Conservation (phyloP, 2,113 vertebrate species). For the Sylvietta virens region DNA sequence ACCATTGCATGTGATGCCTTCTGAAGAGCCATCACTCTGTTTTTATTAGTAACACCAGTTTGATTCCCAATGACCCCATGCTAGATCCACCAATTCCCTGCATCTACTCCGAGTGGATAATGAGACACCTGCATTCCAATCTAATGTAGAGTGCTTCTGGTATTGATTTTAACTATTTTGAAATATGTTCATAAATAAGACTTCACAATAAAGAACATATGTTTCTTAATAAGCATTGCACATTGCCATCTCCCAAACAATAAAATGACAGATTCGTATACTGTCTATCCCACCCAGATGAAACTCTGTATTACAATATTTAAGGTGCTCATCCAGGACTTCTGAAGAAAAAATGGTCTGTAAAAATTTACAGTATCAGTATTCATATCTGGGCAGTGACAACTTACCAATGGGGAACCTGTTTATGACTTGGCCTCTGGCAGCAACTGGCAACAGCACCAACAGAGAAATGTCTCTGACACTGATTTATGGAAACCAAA, state of each 20-base stretch:
- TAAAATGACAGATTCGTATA: neutral
- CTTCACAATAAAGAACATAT: neutral
- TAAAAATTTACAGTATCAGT: neutral
- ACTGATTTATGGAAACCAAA: neutral
- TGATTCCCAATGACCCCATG: neutral
- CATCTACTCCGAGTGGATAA: neutral
- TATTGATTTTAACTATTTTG: neutral
- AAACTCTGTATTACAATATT: neutral
- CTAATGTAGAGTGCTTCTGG: neutral
- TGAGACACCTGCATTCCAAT: neutral
- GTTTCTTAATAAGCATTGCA: neutral
- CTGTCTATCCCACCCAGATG: neutral
- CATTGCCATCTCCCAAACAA: neutral
- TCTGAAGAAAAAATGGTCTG: neutral
- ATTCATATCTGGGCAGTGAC: neutral
- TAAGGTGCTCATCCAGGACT: neutral
- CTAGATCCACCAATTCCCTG: neutral
- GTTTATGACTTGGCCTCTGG: neutral
- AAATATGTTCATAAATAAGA: neutral
- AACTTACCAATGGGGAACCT: neutral
- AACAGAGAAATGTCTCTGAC: neutral
- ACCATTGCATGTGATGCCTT: accelerated
- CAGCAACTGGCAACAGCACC: neutral
- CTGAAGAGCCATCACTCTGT: neutral
- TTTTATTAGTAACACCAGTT: neutral